A percentile compares a stretch with the other conserved stretches of the same genome.
phyloP scores from a whole-genome alignment of 2,888 invertebrate species.

The Eupithecia centaureata region DNA sequence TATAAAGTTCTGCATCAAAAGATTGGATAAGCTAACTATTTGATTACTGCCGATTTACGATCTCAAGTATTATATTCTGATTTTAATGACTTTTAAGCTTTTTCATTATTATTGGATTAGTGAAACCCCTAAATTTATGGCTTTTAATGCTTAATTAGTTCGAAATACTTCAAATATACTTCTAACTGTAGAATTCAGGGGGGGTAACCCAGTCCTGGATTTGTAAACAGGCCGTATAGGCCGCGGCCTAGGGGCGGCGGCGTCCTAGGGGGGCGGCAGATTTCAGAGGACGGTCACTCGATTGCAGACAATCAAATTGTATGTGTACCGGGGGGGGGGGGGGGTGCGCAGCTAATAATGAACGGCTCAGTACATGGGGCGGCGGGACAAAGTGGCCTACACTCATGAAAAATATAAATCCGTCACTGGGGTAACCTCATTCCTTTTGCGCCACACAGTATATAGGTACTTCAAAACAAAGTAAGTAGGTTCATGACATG shows the following conservation, averaged over 20 bases:
- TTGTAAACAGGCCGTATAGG: too few species aligned
- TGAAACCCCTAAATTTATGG: not conserved
- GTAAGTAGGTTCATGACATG: not conserved
- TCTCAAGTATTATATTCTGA: not conserved
- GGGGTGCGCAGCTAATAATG: too few species aligned
- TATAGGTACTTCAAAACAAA: not conserved
- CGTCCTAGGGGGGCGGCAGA: too few species aligned
- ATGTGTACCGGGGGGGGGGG: too few species aligned
- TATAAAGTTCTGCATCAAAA: slow-evolving; percentile 1
- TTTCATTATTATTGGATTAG: not conserved
- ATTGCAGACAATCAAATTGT: too few species aligned
- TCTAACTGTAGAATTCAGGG: not conserved
- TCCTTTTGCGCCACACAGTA: not conserved
- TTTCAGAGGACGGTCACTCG: too few species aligned
- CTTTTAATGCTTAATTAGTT: not conserved
- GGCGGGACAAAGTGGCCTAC: too few species aligned
- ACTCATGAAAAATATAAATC: too few species aligned
- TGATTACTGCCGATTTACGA: not conserved
- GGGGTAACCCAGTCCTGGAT: too few species aligned
- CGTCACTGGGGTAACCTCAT: not conserved
- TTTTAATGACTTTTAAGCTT: not conserved
- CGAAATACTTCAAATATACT: not conserved
- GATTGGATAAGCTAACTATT: not conserved
- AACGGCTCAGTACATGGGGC: too few species aligned
- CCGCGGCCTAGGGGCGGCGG: too few species aligned